Evolutionary conservation across 92 coral and sea anemone genomes (phyloP).

Genomic region (Porites lobata): DNA sequence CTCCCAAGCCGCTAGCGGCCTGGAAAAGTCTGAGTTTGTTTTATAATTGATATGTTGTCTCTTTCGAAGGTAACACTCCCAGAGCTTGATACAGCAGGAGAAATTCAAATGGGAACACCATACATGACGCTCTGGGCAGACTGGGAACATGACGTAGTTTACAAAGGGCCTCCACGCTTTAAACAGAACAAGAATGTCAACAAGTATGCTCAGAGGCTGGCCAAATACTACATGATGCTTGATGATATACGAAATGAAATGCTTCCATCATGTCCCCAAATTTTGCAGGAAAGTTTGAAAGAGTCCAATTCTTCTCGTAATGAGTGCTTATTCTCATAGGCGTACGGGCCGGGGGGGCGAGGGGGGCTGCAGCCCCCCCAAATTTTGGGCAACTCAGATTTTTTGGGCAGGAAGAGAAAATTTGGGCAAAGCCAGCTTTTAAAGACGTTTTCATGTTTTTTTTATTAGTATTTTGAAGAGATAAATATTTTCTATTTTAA

Average conservation of each 20-base stretch:
- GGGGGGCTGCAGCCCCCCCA: too few species aligned
- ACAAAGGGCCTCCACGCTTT: slow-evolving; percentile 47
- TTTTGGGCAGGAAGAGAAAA: too few species aligned
- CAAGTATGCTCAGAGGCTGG: slow-evolving; percentile 34
- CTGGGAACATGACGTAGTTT: slow-evolving; percentile 51
- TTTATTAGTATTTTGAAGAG: too few species aligned
- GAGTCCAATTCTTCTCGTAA: slow-evolving; percentile 8
- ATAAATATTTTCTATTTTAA: too few species aligned
- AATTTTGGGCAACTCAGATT: too few species aligned
- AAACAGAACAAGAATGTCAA: slow-evolving; percentile 8
- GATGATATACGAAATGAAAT: slow-evolving; percentile 43
- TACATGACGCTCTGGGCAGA: slow-evolving; percentile 72
- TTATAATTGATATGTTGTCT: background rate
- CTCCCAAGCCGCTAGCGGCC: too few species aligned
- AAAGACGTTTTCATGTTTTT: too few species aligned
- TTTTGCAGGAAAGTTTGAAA: background rate
- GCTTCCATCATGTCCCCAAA: slow-evolving; percentile 30
- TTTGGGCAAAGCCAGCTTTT: too few species aligned
- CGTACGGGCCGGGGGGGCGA: too few species aligned
- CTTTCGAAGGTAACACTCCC: slow-evolving; percentile 44
- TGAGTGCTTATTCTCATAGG: background rate
- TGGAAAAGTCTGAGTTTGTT: too few species aligned
- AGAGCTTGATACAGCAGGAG: slow-evolving; percentile 28
- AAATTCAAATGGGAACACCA: slow-evolving; percentile 57
- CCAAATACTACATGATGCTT: slow-evolving; percentile 48